phyloP scores from a whole-genome alignment of 2,113 vertebrate genomes.

The Myotis yumanensis region DNA sequence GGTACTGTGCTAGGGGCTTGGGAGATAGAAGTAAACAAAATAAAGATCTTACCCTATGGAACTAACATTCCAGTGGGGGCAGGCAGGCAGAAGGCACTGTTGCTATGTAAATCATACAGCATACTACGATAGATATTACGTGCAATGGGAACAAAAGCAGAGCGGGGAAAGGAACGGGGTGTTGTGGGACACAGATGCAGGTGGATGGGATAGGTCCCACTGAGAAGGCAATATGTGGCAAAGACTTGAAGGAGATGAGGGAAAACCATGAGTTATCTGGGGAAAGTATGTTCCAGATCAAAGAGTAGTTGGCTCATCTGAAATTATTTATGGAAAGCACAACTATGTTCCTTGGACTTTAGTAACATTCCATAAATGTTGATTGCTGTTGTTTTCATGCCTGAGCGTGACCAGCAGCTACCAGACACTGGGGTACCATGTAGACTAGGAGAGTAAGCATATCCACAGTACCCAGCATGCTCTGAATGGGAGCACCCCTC shows the following conservation, averaged over 20 bases:
- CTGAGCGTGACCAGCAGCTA: neutral
- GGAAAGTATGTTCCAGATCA: constrained; percentile 2
- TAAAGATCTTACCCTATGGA: neutral
- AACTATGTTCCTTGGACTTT: neutral
- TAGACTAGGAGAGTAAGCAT: neutral
- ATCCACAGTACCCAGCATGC: neutral
- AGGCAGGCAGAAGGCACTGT: neutral
- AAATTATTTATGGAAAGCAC: neutral
- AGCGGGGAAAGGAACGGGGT: neutral
- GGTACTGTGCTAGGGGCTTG: neutral
- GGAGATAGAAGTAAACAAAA: neutral
- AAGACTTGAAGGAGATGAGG: neutral
- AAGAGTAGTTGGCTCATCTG: neutral
- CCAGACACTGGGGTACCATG: neutral
- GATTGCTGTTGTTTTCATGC: neutral
- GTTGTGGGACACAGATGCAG: too few relatives aligned
- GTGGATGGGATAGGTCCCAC: neutral
- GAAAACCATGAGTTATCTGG: neutral
- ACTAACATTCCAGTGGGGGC: neutral
- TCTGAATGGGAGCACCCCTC: neutral
- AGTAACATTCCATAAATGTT: neutral
- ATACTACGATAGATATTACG: neutral
- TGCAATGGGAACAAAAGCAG: neutral
- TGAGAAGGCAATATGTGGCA: neutral
- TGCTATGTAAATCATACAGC: neutral